phyloP scores from a whole-genome alignment of 1,140 invertebrate genomes.

The Heliconius congener region DNA sequence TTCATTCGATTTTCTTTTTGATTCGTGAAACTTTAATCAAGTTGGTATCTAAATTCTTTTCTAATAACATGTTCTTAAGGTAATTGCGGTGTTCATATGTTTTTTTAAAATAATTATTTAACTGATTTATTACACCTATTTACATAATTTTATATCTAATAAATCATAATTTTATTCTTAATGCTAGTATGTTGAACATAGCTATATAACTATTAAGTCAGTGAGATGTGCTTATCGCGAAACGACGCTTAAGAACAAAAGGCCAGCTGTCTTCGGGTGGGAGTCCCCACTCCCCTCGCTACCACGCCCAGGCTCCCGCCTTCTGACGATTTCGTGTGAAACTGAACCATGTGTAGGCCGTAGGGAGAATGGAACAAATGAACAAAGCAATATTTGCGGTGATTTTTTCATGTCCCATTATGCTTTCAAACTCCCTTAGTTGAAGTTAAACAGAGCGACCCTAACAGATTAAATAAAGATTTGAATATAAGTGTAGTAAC shows the following conservation, averaged over 20 bases:
- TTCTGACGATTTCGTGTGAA: slow-evolving; percentile 67
- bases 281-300: slow-evolving; percentile 47
- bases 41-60: neutral
- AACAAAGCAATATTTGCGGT: slow-evolving; percentile 63
- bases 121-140: too few species aligned
- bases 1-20: slow-evolving; percentile 1
- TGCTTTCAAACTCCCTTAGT: slow-evolving; percentile 54
- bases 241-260: slow-evolving; percentile 53
- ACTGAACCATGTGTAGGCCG: slow-evolving; percentile 51
- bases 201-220: neutral
- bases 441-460: slow-evolving; percentile 68
- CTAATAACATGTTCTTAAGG: neutral
- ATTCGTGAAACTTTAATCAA: neutral
- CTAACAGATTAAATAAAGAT: slow-evolving; percentile 67
- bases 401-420: slow-evolving; percentile 65
- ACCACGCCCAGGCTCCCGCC: slow-evolving; percentile 65
- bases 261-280: slow-evolving; percentile 61
- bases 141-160: too few species aligned
- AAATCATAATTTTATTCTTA: neutral
- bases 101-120: too few species aligned
- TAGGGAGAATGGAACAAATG: slow-evolving; percentile 51
- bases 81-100: neutral
- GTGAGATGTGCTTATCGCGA: slow-evolving; percentile 17
- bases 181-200: neutral
- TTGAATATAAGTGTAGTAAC: slow-evolving; percentile 60